Base-by-base conservation (phyloP, 2,888 invertebrate genomes). In the Anagyrus pseudococci region DNA sequence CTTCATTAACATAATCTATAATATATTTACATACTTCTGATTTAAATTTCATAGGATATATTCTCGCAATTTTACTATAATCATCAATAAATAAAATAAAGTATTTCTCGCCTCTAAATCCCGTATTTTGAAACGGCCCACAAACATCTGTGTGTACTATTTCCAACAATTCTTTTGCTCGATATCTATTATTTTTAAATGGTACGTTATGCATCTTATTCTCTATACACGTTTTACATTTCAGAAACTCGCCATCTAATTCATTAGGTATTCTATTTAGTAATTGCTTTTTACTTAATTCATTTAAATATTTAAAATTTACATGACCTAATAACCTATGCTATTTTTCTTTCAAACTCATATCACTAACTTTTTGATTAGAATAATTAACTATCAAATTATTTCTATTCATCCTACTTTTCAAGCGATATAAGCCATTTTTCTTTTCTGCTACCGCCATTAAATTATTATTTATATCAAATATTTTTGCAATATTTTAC, bases 71-170 rank as follows among this genome's bases (percentile, higher is more conserved):
- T 65, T 67, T 67, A 58, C 69, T 72, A 62, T 64, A 70, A 53
- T 71, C 70, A 60, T 72, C 71, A 2, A 71, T 59, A 58, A 72
- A 68, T 4, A 67, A 58, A 8, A 71, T 37, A 56, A 71, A 71
- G 58, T 70, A 71, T 67, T 48, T 70, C 64, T 68, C 65, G 10
- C 69, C 68, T 19, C 67, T 64, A 2, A 61, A 61, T 19, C 67
- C 70, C 37, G 44, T 44, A 29, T 58, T 68, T 47, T 43, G 20
- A 54, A 62, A 64, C 43, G 67, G 66, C 13, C 62, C 67, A 64
- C 60, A 59, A 26, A 69, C 49, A 61, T 68, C 64, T 1, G 64
- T 58, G 19, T 68, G 67, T 4, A 67, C 23, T 23, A 67, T 62
- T 58, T 68, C 67, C 37, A 67, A 55, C n/a, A 64, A 69, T 58